Evolutionary conservation across 2,797 vertebrate genomes (phyloP).

Genomic region (Chaetodon trifasciatus): DNA sequence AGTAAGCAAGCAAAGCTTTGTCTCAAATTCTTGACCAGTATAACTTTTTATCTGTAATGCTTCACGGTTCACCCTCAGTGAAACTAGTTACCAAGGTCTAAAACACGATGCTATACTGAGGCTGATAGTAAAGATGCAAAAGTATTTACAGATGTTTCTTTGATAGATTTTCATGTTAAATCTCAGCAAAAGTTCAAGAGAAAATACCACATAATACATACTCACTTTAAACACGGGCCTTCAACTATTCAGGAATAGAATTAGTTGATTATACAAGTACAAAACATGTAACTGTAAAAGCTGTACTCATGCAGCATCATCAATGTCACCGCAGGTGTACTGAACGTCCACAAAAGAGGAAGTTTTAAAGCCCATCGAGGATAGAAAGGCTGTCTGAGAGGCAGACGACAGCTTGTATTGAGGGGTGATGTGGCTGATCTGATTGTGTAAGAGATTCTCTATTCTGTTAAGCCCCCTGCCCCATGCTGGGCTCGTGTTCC

Average conservation of each 20-base stretch:
- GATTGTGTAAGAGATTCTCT: conserved; percentile 76
- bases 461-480: conserved; percentile 75
- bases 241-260: neutral
- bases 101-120: neutral
- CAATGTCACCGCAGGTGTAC: neutral
- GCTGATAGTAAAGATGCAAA: neutral
- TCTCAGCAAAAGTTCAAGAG: neutral
- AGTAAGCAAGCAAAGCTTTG: conserved; percentile 56
- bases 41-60: neutral
- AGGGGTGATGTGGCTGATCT: conserved; percentile 74
- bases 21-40: conserved; percentile 42
- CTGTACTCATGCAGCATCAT: neutral
- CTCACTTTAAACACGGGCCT: neutral
- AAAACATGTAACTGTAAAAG: neutral
- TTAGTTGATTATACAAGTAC: neutral
- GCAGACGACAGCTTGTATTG: conserved; percentile 82
- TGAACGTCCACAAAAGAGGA: neutral
- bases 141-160: neutral
- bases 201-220: neutral
- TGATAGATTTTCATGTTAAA: neutral
- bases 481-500: conserved; percentile 68
- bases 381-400: conserved; percentile 53
- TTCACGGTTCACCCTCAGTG: conserved; percentile 5
- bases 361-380: neutral
- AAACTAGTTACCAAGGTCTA: neutral